Conservation (phyloP, 2,113 vertebrate species). For the Redunca redunca region DNA sequence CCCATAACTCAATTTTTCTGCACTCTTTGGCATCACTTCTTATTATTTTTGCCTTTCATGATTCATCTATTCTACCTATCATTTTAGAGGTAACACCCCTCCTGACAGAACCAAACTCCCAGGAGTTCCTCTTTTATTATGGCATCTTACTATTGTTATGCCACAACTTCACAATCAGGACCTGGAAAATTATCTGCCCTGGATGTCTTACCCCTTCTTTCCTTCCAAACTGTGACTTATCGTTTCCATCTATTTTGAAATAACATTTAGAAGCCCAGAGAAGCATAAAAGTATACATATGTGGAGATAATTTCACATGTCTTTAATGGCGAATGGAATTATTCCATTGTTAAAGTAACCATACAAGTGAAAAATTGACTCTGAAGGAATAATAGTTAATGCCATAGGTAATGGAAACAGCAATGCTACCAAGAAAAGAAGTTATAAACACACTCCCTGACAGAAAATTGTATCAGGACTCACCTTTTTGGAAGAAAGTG, state of each 20-base stretch:
- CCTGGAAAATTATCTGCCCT: not conserved
- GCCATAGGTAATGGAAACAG: not conserved
- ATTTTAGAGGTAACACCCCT: not conserved
- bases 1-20: not conserved
- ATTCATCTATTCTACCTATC: not conserved
- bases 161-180: not conserved
- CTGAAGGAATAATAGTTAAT: not conserved
- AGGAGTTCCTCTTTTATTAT: not conserved
- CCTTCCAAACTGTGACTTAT: not conserved
- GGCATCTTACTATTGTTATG: not conserved
- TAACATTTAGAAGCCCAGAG: not conserved
- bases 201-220: not conserved
- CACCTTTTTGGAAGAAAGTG: conserved; percentile 93
- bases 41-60: not conserved
- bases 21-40: not conserved
- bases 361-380: not conserved
- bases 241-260: not conserved
- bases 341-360: not conserved
- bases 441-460: not conserved
- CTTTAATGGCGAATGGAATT: not conserved
- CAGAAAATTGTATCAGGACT: conserved; percentile 34
- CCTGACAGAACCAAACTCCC: not conserved
- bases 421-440: not conserved
- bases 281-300: not conserved
- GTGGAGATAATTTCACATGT: not conserved